phyloP scores from a whole-genome alignment of 37 sponge, comb jelly and placozoan species.

The Ephydatia muelleri region DNA sequence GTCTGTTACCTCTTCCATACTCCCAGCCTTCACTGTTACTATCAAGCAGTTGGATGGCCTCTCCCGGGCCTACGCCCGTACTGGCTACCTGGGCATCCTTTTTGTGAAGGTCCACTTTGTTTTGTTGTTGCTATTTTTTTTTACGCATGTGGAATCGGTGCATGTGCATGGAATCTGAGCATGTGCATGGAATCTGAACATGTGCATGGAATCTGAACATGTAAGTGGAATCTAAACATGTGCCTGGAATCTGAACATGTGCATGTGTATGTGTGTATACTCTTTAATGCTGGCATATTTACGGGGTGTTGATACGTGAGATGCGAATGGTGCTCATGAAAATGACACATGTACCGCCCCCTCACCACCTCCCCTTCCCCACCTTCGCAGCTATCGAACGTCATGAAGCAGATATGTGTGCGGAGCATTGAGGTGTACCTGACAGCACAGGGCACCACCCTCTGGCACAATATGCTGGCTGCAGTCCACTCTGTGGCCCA shows the following conservation, averaged over 20 bases:
- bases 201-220: not conserved
- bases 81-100: constrained; percentile 84
- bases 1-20: constrained; percentile 21
- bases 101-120: constrained; percentile 73
- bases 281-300: not conserved
- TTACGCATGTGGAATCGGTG: constrained; percentile 3
- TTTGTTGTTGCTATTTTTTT: not conserved
- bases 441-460: constrained; percentile 2
- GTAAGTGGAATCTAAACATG: constrained; percentile 2
- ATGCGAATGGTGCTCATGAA: not conserved
- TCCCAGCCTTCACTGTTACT: constrained; percentile 27
- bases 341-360: no score
- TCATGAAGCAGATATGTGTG: constrained; percentile 35
- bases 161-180: not conserved
- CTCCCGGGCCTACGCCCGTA: constrained; percentile 75
- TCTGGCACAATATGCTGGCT: constrained; percentile 37
- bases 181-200: not conserved
- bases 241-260: not conserved
- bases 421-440: constrained; percentile 13
- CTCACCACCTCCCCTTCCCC: not conserved
- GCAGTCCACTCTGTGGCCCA: constrained; percentile 7
- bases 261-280: not conserved
- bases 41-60: constrained; percentile 69
- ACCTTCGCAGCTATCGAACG: constrained; percentile 38
- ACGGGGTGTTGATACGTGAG: not conserved